Evolutionary conservation across 2,113 vertebrate genomes (phyloP).

Genomic region (Miniopterus natalensis): DNA sequence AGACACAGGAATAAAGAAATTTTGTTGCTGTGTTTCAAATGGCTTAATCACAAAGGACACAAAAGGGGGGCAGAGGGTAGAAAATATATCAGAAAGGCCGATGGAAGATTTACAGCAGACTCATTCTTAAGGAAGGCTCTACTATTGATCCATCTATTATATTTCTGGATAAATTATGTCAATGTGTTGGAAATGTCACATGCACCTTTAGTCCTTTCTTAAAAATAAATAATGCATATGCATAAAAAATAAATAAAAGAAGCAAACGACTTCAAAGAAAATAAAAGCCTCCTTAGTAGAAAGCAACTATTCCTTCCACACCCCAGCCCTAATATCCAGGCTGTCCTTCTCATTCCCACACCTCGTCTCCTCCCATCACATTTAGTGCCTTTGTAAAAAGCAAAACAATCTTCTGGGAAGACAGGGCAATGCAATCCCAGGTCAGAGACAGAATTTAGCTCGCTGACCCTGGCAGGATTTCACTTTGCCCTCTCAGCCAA

Average conservation of each 20-base stretch:
- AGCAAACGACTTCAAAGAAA: background rate
- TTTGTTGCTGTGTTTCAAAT: background rate
- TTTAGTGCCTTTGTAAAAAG: background rate
- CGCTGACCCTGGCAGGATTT: background rate
- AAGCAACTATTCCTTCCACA: background rate
- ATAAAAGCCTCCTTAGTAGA: background rate
- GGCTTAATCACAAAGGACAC: background rate
- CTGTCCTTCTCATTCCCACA: background rate
- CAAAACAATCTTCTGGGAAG: background rate
- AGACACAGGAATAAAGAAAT: background rate
- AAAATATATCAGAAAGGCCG: background rate
- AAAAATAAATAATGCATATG: background rate
- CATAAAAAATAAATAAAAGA: background rate
- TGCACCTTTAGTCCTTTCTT: background rate
- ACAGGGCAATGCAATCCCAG: background rate
- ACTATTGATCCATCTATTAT: background rate
- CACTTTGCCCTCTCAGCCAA: background rate
- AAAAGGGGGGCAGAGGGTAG: background rate
- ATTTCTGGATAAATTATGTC: slow-evolving; percentile 10
- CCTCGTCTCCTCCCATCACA: background rate
- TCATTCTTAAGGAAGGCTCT: background rate
- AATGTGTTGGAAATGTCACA: background rate
- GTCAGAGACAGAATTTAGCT: background rate
- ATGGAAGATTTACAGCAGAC: background rate
- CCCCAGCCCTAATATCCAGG: background rate